Base-by-base conservation (phyloP, 1,140 invertebrate species). In the Drosophila ogumai region DNA sequence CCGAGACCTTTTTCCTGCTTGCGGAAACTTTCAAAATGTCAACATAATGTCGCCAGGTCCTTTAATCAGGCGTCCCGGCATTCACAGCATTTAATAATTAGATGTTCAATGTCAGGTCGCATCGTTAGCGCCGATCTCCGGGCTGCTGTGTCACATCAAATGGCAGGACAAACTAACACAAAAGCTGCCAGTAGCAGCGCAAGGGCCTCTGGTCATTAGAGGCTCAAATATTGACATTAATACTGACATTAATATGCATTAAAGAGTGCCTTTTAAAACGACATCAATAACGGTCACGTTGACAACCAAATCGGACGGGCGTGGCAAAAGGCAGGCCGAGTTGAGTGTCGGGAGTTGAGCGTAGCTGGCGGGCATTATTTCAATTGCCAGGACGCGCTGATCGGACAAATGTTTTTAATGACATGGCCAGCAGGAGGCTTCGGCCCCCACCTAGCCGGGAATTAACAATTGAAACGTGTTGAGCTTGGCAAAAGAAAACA, bases 211-310 rank as follows among this genome's bases (percentile, higher is more conserved):
- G 85, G 81, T 90, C 85, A 88, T 88, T 88, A 88, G 81, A 90
- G 67, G 61, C 66, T 66, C 78, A 88, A 88, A 88, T 90, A 88
- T 88, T 88, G 84, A 81, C 84, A 88, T 88, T 81, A 87, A 87
- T 87, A 88, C 88, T 87, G 82, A 87, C 84, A 90, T 88, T 88
- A 88, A 88, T 88, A 88, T 90, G 85, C 85, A 88, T 88, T 88
- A 90, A 86, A 64, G 80, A 73, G 65, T 78, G 56, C 78, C 73
- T 79, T 85, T 85, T 85, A 88, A 90, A 85, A 73, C 65, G 85
- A 90, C 85, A 88, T 85, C 81, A 85, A 90, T 84, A 72, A 59
- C 47, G 65, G 74, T 59, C 55, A 75, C 81, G 69, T 54, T 75
- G 82, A 78, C 78, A 74, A 65, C 60, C 76, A 47, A 68, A 72